A percentile compares a stretch with the other conserved stretches of the same genome.
These are phyloP conservation scores for Solenopsis invicta DNA, from an alignment of 1,140 invertebrate species.

Conservation along the genomic window DNA sequence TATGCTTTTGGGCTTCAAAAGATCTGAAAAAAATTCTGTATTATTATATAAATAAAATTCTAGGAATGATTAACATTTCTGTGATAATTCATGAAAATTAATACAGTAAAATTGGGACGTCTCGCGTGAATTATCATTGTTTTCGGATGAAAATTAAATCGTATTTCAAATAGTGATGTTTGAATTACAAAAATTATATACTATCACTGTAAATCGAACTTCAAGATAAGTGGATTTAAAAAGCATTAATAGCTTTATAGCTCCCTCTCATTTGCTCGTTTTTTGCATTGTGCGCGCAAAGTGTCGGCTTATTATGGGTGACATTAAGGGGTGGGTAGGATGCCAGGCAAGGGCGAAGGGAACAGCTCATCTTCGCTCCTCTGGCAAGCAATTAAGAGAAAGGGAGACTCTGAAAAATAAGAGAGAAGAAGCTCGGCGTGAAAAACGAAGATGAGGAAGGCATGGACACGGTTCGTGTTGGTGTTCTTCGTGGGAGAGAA, in stretches of 20 bases:
- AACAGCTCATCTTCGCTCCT: conserved; percentile 9
- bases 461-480: conserved; percentile 3
- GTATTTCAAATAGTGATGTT: background rate
- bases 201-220: background rate
- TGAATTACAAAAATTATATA: background rate
- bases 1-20: no score
- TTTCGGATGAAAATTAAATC: background rate
- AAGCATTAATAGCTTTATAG: background rate
- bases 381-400: conserved; percentile 38
- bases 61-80: background rate
- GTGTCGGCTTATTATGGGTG: background rate
- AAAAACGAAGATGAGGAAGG: conserved; percentile 31
- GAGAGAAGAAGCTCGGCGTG: conserved; percentile 3
- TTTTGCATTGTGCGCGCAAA: background rate
- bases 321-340: background rate
- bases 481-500: conserved; percentile 50
- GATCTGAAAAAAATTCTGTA: no score
- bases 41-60: no score
- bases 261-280: background rate
- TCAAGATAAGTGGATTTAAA: background rate
- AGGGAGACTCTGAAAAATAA: conserved; percentile 40
- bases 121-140: background rate
- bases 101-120: background rate
- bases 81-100: background rate
- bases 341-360: background rate